Evolutionary conservation across 2,113 vertebrate species (phyloP).

Genomic region (Onychorhynchus coronatus): DNA sequence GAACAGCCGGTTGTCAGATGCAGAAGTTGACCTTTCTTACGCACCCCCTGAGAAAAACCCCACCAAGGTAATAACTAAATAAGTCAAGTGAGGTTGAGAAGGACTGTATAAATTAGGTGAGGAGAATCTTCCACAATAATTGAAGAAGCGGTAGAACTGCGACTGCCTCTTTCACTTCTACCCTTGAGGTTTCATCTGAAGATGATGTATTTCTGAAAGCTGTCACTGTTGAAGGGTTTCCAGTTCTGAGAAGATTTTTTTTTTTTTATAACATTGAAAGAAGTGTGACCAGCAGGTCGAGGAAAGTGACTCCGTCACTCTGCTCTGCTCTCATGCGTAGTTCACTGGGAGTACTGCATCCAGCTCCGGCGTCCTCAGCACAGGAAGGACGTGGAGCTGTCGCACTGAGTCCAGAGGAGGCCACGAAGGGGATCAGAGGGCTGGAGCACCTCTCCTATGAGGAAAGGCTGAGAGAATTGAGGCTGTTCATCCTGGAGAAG

Average conservation of each 20-base stretch:
- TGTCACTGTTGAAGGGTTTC: neutral
- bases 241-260: neutral
- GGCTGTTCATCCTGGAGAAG: neutral
- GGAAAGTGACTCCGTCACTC: neutral
- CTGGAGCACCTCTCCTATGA: neutral
- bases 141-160: neutral
- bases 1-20: neutral
- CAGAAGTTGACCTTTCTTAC: neutral
- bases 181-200: neutral
- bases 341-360: neutral
- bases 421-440: neutral
- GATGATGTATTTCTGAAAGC: neutral
- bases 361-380: neutral
- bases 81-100: neutral
- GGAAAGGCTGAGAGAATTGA: neutral
- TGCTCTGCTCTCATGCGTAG: neutral
- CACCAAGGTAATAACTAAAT: neutral
- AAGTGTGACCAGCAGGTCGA: neutral
- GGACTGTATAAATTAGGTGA: neutral
- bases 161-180: neutral
- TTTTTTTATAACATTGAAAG: neutral
- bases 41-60: neutral
- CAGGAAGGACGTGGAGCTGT: too few relatives aligned
- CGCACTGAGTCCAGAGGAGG: neutral
- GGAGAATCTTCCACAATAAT: accelerated